A percentile compares a stretch with the other conserved stretches of the same genome.
Conservation (phyloP, 2,888 invertebrate genomes). For the Erebia aethiops region DNA sequence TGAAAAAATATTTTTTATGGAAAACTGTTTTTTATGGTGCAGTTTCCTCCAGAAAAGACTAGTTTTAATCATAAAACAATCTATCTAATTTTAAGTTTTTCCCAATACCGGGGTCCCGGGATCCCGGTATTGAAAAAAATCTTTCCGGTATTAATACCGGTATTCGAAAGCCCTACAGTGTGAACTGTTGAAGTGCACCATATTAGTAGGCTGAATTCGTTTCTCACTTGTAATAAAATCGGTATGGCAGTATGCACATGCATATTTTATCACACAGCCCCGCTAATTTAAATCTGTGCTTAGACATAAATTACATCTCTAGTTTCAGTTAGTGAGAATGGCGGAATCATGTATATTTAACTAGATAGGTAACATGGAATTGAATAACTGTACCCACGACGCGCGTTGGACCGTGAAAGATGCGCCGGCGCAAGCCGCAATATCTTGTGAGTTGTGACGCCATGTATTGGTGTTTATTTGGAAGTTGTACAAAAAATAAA, state of each 20-base stretch:
- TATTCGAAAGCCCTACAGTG: no score
- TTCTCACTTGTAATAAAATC: neutral
- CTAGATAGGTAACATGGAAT: neutral
- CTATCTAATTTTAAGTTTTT: no score
- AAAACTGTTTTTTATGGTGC: no score
- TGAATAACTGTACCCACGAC: conserved; percentile 14
- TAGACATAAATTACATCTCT: neutral
- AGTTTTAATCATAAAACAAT: no score
- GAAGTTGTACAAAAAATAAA: neutral
- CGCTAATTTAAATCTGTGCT: conserved; percentile 3
- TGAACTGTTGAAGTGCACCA: no score
- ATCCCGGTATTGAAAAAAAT: no score
- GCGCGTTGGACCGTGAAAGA: conserved; percentile 18
- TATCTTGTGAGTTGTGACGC: neutral
- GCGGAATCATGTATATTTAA: conserved; percentile 9
- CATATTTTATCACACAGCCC: neutral
- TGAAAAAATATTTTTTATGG: no score
- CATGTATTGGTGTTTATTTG: conserved; percentile 5
- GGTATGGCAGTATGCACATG: neutral
- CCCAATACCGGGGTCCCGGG: no score
- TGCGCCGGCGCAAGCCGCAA: neutral
- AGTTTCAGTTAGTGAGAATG: neutral
- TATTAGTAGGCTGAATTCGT: neutral
- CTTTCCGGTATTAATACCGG: no score
- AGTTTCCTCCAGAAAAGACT: no score